phyloP scores from a whole-genome alignment of 1,140 invertebrate genomes.

The Idris sp. region DNA sequence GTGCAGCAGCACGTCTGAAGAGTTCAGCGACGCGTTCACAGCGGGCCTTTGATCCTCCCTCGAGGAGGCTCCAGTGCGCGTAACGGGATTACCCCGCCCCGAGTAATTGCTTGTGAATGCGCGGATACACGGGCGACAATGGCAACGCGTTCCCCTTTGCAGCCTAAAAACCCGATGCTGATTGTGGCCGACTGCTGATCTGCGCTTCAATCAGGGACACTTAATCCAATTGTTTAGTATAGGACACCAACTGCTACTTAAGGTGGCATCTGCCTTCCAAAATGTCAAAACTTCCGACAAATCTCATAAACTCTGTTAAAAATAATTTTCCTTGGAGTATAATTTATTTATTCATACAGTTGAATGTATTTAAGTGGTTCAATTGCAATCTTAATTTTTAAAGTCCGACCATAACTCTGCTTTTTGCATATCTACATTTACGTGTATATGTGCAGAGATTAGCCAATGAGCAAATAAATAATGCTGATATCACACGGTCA shows the following conservation, averaged over 20 bases:
- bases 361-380: no score
- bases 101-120: constrained; percentile 71
- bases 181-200: constrained; percentile 64
- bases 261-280: constrained; percentile 71
- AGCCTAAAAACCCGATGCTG: no score
- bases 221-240: constrained; percentile 76
- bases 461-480: constrained; percentile 46
- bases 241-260: constrained; percentile 76
- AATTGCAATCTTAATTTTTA: constrained; percentile 29
- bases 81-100: constrained; percentile 69
- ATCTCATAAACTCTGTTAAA: no score
- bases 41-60: constrained; percentile 68
- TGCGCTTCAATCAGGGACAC: constrained; percentile 72
- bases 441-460: constrained; percentile 22
- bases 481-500: constrained; percentile 23
- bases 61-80: constrained; percentile 51
- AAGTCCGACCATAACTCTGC: constrained; percentile 17
- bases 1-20: constrained; percentile 60
- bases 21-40: constrained; percentile 63
- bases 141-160: constrained; percentile 31
- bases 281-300: no score
- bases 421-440: constrained; percentile 49
- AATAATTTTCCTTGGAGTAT: no score
- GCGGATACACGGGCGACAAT: constrained; percentile 60
- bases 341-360: no score